A percentile compares a stretch with the other conserved stretches of the same genome.
These are phyloP conservation scores for Tangara arthus DNA, from an alignment of 2,797 vertebrate species.

Conservation along the genomic window DNA sequence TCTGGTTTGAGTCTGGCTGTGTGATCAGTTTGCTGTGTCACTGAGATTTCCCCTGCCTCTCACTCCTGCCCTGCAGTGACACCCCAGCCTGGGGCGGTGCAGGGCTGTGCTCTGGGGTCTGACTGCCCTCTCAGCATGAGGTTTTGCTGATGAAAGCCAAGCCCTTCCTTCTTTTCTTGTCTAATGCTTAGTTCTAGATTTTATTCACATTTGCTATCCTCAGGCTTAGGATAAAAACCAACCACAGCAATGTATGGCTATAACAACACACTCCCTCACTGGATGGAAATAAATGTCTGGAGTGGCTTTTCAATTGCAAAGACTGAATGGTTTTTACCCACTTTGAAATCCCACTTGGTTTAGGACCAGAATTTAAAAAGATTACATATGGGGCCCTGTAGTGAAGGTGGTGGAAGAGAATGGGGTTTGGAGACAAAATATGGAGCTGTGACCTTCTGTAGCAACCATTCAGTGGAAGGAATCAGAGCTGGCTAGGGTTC, in stretches of 20 bases:
- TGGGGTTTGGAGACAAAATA: background rate
- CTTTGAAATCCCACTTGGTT: background rate
- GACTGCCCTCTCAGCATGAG: background rate
- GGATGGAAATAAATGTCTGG: background rate
- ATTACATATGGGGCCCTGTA: background rate
- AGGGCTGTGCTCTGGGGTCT: background rate
- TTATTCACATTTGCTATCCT: background rate
- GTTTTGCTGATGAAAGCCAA: background rate
- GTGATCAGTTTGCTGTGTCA: background rate
- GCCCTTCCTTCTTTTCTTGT: background rate
- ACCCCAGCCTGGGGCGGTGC: background rate
- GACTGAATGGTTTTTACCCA: background rate
- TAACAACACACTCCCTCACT: background rate
- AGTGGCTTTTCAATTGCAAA: background rate
- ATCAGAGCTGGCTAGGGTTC: background rate
- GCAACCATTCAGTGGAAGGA: background rate
- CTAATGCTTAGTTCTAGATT: background rate
- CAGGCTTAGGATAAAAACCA: background rate
- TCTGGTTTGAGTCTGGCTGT: background rate
- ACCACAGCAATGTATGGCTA: background rate
- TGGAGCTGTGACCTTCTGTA: background rate
- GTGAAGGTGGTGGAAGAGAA: background rate
- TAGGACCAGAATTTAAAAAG: background rate
- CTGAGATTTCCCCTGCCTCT: background rate
- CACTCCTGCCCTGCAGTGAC: fast-evolving